Conservation (phyloP, 2,797 vertebrate species). For the Ceryle rudis region DNA sequence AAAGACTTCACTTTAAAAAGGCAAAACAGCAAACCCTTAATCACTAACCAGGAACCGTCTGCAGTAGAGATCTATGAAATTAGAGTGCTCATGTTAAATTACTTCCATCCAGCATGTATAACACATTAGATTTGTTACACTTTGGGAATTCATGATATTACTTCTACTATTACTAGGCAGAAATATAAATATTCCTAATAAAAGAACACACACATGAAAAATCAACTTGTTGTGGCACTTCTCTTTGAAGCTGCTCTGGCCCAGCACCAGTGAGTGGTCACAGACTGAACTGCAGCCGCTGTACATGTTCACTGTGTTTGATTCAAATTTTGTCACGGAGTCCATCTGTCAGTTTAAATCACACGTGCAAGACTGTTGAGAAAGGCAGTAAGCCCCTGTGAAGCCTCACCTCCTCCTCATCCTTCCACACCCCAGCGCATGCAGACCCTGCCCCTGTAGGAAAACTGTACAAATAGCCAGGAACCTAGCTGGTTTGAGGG, state of each 20-base stretch:
- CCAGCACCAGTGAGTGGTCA: conserved; percentile 27
- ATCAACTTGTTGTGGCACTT: conserved; percentile 57
- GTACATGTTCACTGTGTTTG: background rate
- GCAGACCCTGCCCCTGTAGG: background rate
- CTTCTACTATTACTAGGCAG: conserved; percentile 46
- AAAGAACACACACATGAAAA: conserved; percentile 72
- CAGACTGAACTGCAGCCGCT: conserved; percentile 24
- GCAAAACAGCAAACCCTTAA: background rate
- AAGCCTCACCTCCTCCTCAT: background rate
- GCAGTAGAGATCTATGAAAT: conserved; percentile 72
- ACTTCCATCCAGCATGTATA: conserved; percentile 67
- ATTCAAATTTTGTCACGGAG: too few relatives aligned
- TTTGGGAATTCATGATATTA: conserved; percentile 52
- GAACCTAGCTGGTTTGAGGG: background rate
- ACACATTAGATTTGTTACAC: conserved; percentile 71
- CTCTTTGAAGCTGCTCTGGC: conserved; percentile 70
- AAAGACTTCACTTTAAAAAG: conserved; percentile 65
- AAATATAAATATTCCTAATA: conserved; percentile 72
- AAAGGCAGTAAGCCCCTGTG: background rate
- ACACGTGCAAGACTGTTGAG: background rate
- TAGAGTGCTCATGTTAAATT: conserved; percentile 70
- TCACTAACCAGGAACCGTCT: conserved; percentile 67
- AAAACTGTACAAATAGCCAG: background rate
- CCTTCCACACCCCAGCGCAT: background rate
- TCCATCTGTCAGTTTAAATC: background rate